These are phyloP conservation scores for Phocoena sinus DNA, from an alignment of 2,113 vertebrate species.

Conservation along the genomic window DNA sequence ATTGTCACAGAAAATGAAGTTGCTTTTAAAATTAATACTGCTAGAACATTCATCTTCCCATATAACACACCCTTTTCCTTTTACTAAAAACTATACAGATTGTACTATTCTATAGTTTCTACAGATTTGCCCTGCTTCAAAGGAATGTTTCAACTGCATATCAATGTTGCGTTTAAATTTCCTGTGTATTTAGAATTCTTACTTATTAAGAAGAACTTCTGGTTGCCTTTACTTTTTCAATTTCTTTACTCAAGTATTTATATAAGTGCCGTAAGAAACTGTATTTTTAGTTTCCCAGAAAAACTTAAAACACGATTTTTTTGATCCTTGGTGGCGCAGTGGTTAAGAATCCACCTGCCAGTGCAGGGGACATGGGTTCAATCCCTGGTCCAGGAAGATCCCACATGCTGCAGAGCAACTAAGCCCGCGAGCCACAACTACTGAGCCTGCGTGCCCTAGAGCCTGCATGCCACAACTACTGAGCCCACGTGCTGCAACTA, in stretches of 20 bases:
- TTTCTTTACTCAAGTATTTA: neutral
- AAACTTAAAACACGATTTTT: constrained; percentile 7
- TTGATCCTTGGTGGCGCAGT: neutral
- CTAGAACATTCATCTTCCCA: neutral
- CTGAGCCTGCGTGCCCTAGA: no score
- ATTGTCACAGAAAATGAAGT: neutral
- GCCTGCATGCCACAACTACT: no score
- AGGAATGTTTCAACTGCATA: neutral
- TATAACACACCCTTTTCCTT: neutral
- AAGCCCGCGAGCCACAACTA: no score
- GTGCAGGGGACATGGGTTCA: no score
- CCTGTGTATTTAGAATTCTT: neutral
- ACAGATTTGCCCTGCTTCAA: neutral
- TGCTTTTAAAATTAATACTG: neutral
- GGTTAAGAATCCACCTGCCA: no score
- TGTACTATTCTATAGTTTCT: neutral
- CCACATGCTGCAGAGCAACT: no score
- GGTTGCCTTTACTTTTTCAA: neutral
- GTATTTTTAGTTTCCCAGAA: neutral
- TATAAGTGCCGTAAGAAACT: neutral
- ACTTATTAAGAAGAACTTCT: constrained; percentile 9
- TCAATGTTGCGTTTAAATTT: neutral
- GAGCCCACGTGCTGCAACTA: no score
- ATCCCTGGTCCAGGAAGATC: no score
- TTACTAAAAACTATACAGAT: neutral